Conservation (phyloP, 2,113 vertebrate genomes). For the Lycocorax pyrrhopterus region DNA sequence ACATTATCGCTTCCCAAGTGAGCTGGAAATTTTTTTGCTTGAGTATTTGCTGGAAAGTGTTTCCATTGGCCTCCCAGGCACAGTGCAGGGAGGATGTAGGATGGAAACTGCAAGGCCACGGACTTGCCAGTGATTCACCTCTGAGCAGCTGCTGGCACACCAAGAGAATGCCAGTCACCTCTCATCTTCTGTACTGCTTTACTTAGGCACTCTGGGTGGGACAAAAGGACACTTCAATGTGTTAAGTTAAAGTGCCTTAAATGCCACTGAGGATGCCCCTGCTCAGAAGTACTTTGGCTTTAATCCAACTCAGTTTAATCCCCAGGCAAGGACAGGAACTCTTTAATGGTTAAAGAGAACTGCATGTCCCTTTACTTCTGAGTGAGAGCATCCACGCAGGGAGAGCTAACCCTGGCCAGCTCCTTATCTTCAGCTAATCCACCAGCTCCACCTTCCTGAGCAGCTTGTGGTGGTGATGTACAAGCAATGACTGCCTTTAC, state of each 20-base stretch:
- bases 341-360: constrained; percentile 37
- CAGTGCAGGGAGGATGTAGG: background rate
- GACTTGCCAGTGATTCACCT: background rate
- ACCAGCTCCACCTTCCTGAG: background rate
- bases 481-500: background rate
- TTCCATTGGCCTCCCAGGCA: background rate
- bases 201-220: background rate
- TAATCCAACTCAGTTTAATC: constrained; percentile 25
- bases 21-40: background rate
- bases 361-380: background rate
- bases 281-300: background rate
- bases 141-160: background rate
- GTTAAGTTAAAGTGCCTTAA: constrained; percentile 28
- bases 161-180: background rate
- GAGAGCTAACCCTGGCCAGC: background rate
- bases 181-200: background rate
- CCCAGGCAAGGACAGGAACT: background rate
- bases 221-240: background rate
- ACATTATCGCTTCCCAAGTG: background rate
- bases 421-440: background rate
- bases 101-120: background rate
- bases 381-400: background rate
- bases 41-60: background rate
- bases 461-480: background rate
- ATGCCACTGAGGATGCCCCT: background rate